Evolutionary conservation across 2,888 invertebrate genomes (phyloP), one percentile per base, ranked within the genome.

Genomic region (Andrena haemorrhoa): DNA sequence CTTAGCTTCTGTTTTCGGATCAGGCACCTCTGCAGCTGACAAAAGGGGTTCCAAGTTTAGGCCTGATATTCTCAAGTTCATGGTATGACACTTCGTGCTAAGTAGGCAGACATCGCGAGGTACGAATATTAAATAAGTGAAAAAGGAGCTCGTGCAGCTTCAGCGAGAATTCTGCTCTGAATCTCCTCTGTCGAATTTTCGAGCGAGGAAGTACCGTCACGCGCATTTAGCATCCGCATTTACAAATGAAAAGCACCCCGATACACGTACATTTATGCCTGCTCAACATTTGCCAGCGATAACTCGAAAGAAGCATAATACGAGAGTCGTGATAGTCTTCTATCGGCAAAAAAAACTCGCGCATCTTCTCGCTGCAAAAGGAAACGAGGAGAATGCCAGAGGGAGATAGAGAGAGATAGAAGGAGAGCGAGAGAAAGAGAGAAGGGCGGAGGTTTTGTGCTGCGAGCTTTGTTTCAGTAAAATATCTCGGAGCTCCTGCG

Each of bases 401-500:
- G 23, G 26, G 26, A 56, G 51, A 20, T 7, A 51, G 51, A 51
- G 1, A 3, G 10, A 35, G 35, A 41, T 12, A 12, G 41, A 74
- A 41, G 4, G 12, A 41, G 31, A 6, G 29, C 0, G 29, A 31
- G 47, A 33, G 60, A 26, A 29, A 29, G 53, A 12, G 33, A 53
- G 64, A 56, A 53, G 33, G 66, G 60, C 26, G 56, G 64, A 60
- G 76, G 69, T 84, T 77, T 86, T 78, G 65, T 58, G 49, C 61
- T 31, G 47, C 53, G 49, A 69, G 78, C 78, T 87, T 84, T 85
- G 87, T 87, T 85, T 85, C 74, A 49, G 75, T 83, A 72, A 87
- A 85, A 87, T 84, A 87, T 87, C 82, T 75, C 71, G 60, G 74
- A 82, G 76, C 76, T 80, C 61, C 70, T 74, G 41, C 79, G 75